These are phyloP conservation scores for Phrynocephalus versicolor DNA, from an alignment of 2,113 vertebrate species.

Conservation along the genomic window DNA sequence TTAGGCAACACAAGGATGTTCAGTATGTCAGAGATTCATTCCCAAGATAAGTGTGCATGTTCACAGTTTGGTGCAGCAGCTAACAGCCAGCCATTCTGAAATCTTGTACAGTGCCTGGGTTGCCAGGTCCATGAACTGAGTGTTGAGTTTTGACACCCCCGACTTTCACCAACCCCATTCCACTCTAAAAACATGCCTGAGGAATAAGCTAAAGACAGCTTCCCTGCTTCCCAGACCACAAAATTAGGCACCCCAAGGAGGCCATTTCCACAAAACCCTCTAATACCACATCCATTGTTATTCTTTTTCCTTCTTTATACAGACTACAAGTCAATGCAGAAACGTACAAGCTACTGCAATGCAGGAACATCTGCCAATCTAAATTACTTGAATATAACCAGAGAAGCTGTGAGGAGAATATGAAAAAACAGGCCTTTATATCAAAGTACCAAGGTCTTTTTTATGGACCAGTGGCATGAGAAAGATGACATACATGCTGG, in stretches of 20 bases:
- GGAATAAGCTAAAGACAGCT: slow-evolving; percentile 9
- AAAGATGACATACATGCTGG: not conserved
- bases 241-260: not conserved
- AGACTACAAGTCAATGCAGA: not conserved
- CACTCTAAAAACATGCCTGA: slow-evolving; percentile 26
- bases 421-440: not conserved
- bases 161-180: not conserved
- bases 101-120: not conserved
- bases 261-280: not conserved
- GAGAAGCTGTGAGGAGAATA: not conserved
- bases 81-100: not conserved
- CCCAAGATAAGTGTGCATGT: not conserved
- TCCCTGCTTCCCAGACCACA: slow-evolving; percentile 1
- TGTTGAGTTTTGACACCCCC: slow-evolving; percentile 4
- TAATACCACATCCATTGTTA: slow-evolving; percentile 12
- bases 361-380: not conserved
- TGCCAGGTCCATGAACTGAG: slow-evolving; percentile 1
- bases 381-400: not conserved
- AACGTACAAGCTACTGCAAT: not conserved
- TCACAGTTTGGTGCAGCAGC: too few relatives aligned
- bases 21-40: not conserved
- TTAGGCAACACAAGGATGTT: not conserved
- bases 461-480: not conserved
- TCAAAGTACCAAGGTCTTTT: not conserved
- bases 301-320: not conserved